Conservation (phyloP, 1,140 invertebrate species). For the Trichonephila clavipes region DNA sequence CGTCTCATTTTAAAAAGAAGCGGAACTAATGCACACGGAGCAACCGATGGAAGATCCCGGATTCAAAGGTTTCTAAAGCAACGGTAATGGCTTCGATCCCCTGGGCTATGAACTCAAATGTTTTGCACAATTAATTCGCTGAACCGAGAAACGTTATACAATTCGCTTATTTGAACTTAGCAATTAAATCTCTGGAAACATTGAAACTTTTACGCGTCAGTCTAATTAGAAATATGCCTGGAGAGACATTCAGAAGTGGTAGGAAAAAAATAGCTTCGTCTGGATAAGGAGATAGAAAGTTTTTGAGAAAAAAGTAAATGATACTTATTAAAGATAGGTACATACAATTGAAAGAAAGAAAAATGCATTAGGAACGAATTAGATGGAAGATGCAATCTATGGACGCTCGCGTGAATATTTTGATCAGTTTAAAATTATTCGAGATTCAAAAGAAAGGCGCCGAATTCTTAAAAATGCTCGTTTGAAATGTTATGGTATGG, state of each 20-base stretch:
- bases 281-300: slow-evolving; percentile 4
- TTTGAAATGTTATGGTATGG: neutral
- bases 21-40: slow-evolving; percentile 51
- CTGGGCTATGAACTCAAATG: slow-evolving; percentile 60
- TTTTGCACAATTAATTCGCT: slow-evolving; percentile 74
- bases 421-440: neutral
- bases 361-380: neutral
- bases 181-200: slow-evolving; percentile 66
- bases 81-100: slow-evolving; percentile 64
- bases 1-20: slow-evolving; percentile 59
- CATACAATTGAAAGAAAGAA: neutral
- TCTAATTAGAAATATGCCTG: slow-evolving; percentile 73
- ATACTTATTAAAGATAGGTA: neutral
- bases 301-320: neutral
- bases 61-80: slow-evolving; percentile 65
- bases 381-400: neutral
- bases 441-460: neutral
- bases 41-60: neutral
- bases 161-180: slow-evolving; percentile 68
- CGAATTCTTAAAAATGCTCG: neutral
- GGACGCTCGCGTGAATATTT: neutral
- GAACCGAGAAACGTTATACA: slow-evolving; percentile 62
- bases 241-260: slow-evolving; percentile 21
- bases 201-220: slow-evolving; percentile 60
- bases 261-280: neutral